These are phyloP conservation scores for Acanthopagrus latus DNA, from an alignment of 2,797 vertebrate species.

Conservation along the genomic window DNA sequence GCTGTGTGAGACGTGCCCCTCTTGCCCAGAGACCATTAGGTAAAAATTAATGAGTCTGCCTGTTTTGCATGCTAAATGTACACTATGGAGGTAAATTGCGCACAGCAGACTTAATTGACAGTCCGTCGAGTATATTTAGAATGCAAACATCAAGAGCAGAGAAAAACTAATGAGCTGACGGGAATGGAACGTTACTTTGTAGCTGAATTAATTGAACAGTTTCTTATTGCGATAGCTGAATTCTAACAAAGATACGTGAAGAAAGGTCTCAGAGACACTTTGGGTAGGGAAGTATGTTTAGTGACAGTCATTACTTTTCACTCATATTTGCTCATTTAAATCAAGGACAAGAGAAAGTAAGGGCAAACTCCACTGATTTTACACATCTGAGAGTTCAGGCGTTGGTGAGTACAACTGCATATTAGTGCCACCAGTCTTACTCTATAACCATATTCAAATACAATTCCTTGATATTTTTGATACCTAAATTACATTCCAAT, in stretches of 20 bases:
- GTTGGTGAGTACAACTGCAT: too few relatives aligned
- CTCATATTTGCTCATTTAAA: background rate
- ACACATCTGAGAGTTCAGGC: background rate
- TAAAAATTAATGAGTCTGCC: conserved; percentile 23
- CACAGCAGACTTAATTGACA: conserved; percentile 31
- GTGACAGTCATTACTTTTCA: background rate
- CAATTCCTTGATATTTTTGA: too few relatives aligned
- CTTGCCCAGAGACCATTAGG: conserved; percentile 34
- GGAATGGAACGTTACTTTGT: conserved; percentile 16
- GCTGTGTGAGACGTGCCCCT: background rate
- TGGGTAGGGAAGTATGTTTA: too few relatives aligned
- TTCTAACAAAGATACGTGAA: background rate
- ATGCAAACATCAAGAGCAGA: conserved; percentile 27
- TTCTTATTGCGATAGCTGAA: conserved; percentile 23
- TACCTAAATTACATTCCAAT: too few relatives aligned
- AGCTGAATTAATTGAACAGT: conserved; percentile 15
- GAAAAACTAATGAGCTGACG: conserved; percentile 44
- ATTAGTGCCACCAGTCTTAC: too few relatives aligned
- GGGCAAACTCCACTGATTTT: background rate
- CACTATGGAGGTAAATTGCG: conserved; percentile 10
- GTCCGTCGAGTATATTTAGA: conserved; percentile 35
- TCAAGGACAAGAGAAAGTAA: background rate
- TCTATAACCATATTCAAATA: too few relatives aligned
- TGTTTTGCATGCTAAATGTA: conserved; percentile 35
- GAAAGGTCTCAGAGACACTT: background rate